phyloP scores from a whole-genome alignment of 2,113 vertebrate species.

The Malurus elegans region DNA sequence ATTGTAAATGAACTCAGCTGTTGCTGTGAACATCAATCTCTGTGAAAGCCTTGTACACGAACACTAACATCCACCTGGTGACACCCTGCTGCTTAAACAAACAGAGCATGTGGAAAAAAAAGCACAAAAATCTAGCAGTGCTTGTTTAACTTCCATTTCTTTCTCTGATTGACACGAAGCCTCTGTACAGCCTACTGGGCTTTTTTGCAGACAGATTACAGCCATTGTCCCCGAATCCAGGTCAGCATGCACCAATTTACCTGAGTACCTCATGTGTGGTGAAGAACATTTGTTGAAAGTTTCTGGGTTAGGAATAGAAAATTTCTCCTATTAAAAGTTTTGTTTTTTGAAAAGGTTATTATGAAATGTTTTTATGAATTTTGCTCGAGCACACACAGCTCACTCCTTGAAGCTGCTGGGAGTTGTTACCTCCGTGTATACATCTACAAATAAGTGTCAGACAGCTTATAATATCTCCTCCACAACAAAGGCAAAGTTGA shows the following conservation, averaged over 20 bases:
- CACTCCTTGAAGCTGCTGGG: neutral
- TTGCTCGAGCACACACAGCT: neutral
- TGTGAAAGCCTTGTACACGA: neutral
- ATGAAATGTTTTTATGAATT: neutral
- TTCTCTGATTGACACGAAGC: neutral
- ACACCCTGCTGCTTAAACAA: constrained; percentile 42
- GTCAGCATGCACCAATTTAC: neutral
- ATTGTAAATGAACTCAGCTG: neutral
- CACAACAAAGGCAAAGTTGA: neutral
- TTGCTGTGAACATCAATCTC: neutral
- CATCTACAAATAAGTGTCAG: neutral
- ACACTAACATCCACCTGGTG: constrained; percentile 33
- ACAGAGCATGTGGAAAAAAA: neutral
- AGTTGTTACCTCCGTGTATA: neutral
- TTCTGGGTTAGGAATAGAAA: neutral
- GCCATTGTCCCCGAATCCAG: neutral
- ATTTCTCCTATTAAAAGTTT: constrained; percentile 21
- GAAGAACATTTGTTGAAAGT: neutral
- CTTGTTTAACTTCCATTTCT: constrained; percentile 13
- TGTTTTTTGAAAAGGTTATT: neutral
- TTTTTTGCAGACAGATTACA: constrained; percentile 3
- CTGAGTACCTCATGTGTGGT: neutral
- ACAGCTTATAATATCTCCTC: neutral
- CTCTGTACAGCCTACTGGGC: neutral
- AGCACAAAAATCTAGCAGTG: neutral